Base-by-base conservation (phyloP, 2,113 vertebrate genomes). In the Anolis sagrei region DNA sequence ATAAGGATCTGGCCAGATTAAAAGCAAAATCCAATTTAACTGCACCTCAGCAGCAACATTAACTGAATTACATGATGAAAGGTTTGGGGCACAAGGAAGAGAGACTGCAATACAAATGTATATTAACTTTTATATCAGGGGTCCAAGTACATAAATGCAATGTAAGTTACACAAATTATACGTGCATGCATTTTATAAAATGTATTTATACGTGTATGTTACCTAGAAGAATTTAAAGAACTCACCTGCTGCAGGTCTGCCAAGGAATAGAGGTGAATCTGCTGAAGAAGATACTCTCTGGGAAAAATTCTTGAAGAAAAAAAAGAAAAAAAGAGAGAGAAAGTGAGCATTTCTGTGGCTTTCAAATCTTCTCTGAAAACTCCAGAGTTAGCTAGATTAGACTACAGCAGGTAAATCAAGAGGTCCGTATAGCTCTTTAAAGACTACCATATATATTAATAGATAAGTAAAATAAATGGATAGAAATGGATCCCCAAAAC, bases 231-330 rank as follows among this genome's bases (percentile, higher is more conserved):
- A 34, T 76, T 14, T 6, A 6, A 88, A 81, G 32, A 75, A 77
- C 91, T 93, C 90, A 99, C 99, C 98, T 99, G 99, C 88, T 99
- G 99, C 85, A 99, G 97, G 92, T 99, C 98, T 39, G 98, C 95
- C 0, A 99, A 95, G 49, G 99, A 99, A 93, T 99, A 99, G 62
- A 99, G 97, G 93, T 99, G 99, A 87, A 99, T 98, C 92, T 99
- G 98, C 84, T 99, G 98, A 78, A 99, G 95, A 89, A 99, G 98
- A 92, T 99, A 99, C 92, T 99, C 99, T 92, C 98, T 96, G 84
- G 99, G 98, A 87, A 99, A 99, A 92, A 99, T 98, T 95, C 99
- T 99, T 95, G 78, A 92, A 92, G 94, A 90, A 62, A 84, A 86
- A 61, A 90, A 27, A 90, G 86, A 92, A 29, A 87, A 0, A 11